Base-by-base conservation (phyloP, 2,113 vertebrate species). In the Phaetusa simplex region DNA sequence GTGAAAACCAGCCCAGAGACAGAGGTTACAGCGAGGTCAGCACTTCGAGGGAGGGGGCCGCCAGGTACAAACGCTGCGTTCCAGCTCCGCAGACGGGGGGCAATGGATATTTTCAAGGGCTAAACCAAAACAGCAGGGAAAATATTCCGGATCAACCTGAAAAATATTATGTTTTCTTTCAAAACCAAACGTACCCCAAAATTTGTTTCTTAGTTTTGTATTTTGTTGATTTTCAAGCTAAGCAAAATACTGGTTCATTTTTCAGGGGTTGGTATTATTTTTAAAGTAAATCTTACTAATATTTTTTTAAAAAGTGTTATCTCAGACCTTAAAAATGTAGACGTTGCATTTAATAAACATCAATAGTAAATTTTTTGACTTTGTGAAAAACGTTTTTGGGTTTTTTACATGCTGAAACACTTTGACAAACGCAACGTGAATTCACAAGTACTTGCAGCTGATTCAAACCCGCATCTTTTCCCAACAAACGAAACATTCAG, bases 11-110 rank as follows among this genome's bases (percentile, higher is more conserved):
- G 18, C 4, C 64, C 55, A 32, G 45, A 19, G 74, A 8, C 7
- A 9, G 55, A 6, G 38, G 30, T 16, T 17, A 8, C 50, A 1
- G 16, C 1, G 0, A 9, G 36, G 66, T 4, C 43, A 34, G 6
- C 2, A 1, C 69, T 14, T 3, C 5, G 16, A 0, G 26, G 18
- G 26, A 20, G 0, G 0, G 30, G n/a, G 1, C 38, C 38, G 38
- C 26, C 0, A 5, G 52, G 10, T 17, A 15, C 72, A 10, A 8
- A 24, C 17, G 2, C 59, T 1, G 4, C 1, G 34, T 1, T 5
- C 67, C 24, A 30, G 62, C 72, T 10, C 78, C 3, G 30, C 64
- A 38, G 4, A 3, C 12, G 45, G 2, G 30, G 10, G 26, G 2
- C 0, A 2, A 9, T 1, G 18, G 11, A 4, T 24, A 21, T 52